Percentiles rank a stretch among this genome's conserved stretches.
Conservation (phyloP, 1,140 invertebrate genomes). For the Heliconius eleuchia region DNA sequence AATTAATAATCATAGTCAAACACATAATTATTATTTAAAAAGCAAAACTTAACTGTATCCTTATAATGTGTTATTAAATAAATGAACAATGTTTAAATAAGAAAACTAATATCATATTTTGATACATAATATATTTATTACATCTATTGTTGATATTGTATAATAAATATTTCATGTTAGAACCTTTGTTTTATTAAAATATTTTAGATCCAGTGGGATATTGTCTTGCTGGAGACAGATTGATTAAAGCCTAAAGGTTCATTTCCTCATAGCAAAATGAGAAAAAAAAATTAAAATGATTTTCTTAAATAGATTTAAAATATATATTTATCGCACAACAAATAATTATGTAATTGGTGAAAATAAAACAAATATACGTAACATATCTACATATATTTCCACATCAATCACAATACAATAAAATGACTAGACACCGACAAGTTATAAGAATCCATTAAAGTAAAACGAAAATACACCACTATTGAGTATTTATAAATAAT, state of each 20-base stretch:
- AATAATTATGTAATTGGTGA: not conserved
- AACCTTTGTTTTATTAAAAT: not conserved
- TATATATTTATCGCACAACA: too few species aligned
- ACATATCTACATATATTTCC: conserved; percentile 19
- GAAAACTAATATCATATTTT: not conserved
- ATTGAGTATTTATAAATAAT: conserved; percentile 19
- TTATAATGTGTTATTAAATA: not conserved
- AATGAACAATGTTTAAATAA: not conserved
- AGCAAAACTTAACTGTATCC: too few species aligned
- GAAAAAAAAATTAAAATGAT: too few species aligned
- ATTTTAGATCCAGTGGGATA: not conserved
- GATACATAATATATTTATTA: not conserved
- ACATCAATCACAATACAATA: conserved; percentile 31
- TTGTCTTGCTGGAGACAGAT: too few species aligned
- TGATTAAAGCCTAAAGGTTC: too few species aligned
- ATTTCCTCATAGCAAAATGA: too few species aligned
- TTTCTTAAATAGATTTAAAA: too few species aligned
- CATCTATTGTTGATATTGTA: not conserved
- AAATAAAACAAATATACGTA: conserved; percentile 14
- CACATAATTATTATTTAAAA: too few species aligned
- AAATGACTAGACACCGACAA: conserved; percentile 34
- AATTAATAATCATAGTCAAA: too few species aligned
- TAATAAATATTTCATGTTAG: not conserved
- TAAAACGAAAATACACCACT: not conserved
- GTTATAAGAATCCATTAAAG: not conserved